Percentiles rank a stretch among this genome's conserved stretches.
phyloP scores from a whole-genome alignment of 2,797 vertebrate species.

The Melanogrammus aeglefinus region DNA sequence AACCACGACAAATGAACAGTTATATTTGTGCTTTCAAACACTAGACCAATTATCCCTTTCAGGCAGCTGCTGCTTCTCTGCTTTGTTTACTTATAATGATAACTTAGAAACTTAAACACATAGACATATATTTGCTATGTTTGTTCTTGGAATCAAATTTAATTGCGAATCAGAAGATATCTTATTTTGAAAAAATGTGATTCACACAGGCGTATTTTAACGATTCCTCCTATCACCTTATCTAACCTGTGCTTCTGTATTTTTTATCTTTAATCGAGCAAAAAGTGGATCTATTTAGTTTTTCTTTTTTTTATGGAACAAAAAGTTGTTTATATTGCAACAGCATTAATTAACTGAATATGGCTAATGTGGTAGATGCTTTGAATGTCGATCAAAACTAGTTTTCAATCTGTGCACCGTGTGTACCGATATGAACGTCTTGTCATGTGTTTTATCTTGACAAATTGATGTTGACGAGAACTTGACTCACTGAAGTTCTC shows the following conservation, averaged over 20 bases:
- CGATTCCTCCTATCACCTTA: neutral
- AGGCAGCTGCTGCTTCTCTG: neutral
- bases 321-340: neutral
- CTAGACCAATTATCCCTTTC: neutral
- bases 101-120: neutral
- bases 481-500: neutral
- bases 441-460: neutral
- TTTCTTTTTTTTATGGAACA: neutral
- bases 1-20: neutral
- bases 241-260: neutral
- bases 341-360: neutral
- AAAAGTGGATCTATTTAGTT: neutral
- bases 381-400: neutral
- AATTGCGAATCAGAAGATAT: neutral
- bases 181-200: neutral
- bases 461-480: neutral
- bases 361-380: neutral
- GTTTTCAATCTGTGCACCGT: neutral
- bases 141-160: neutral
- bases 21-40: neutral
- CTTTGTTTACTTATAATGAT: conserved; percentile 1
- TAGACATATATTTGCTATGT: neutral
- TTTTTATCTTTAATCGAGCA: neutral
- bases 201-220: neutral
- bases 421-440: neutral